These are phyloP conservation scores for Schizopygopsis pylzovi DNA, from an alignment of 2,797 vertebrate species.

Conservation along the genomic window DNA sequence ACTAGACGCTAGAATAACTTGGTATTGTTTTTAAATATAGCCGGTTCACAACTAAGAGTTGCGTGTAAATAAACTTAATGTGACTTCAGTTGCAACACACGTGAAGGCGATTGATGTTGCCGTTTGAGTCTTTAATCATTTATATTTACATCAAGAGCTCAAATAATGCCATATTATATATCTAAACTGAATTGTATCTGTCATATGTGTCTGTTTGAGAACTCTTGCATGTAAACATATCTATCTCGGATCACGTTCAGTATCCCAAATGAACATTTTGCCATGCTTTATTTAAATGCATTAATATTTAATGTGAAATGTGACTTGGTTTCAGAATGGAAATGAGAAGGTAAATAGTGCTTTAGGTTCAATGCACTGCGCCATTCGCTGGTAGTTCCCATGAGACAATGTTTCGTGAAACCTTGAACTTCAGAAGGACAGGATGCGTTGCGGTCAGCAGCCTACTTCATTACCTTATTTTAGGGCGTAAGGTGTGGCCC, in stretches of 20 bases:
- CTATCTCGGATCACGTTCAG: background rate
- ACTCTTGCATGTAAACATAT: background rate
- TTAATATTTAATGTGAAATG: background rate
- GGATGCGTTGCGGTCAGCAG: constrained; percentile 53
- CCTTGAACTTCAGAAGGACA: constrained; percentile 42
- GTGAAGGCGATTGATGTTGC: background rate
- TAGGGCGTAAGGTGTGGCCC: constrained; percentile 47
- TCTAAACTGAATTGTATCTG: background rate
- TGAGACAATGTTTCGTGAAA: constrained; percentile 1
- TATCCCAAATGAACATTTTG: background rate
- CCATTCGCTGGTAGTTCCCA: background rate
- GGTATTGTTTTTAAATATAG: background rate
- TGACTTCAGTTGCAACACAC: background rate
- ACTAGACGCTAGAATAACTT: background rate
- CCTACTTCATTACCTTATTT: constrained; percentile 50
- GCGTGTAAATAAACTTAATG: background rate
- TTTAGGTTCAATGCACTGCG: background rate
- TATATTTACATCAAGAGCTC: background rate
- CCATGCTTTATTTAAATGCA: background rate
- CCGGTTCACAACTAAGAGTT: background rate
- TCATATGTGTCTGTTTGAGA: background rate
- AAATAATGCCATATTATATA: background rate
- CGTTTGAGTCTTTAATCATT: background rate
- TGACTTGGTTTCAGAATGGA: background rate
- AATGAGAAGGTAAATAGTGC: background rate